These are phyloP conservation scores for Diplolepis rosae DNA, from an alignment of 2,888 invertebrate genomes.

Conservation along the genomic window DNA sequence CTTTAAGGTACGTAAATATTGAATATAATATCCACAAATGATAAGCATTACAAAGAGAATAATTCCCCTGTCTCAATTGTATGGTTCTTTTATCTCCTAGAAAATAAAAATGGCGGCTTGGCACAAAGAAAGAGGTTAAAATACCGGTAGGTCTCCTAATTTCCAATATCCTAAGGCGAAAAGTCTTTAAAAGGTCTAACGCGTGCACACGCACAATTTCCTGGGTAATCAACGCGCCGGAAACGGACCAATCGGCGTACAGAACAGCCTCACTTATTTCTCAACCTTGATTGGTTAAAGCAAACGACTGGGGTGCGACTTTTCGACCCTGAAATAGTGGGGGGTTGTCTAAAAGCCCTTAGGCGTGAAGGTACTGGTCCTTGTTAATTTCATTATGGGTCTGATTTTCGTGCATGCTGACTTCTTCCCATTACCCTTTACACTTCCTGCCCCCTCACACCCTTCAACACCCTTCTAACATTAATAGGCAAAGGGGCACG, in stretches of 20 bases:
- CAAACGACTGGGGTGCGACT: conserved; percentile 64
- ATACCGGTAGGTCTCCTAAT: conserved; percentile 7
- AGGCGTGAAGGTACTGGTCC: conserved; percentile 60
- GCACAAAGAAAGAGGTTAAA: neutral
- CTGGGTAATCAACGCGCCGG: conserved; percentile 70
- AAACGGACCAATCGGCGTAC: conserved; percentile 68
- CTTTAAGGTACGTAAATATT: neutral
- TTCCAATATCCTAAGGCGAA: conserved; percentile 25
- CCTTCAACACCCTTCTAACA: conserved; percentile 29
- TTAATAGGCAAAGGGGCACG: conserved; percentile 40
- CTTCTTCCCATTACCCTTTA: conserved; percentile 31
- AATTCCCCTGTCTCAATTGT: too few species aligned
- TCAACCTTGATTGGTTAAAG: conserved; percentile 66
- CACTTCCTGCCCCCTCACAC: too few species aligned
- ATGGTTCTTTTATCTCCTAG: neutral
- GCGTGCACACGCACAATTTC: conserved; percentile 69
- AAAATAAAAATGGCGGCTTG: conserved; percentile 1
- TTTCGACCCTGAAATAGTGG: conserved; percentile 53
- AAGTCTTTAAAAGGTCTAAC: conserved; percentile 21
- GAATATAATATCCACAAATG: neutral
- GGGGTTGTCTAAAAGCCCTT: conserved; percentile 50
- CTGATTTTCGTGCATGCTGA: conserved; percentile 57
- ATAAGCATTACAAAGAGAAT: too few species aligned
- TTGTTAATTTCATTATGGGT: conserved; percentile 67
- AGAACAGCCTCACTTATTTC: conserved; percentile 63